phyloP scores from a whole-genome alignment of 2,888 invertebrate genomes.

The Conchocele bisecta region DNA sequence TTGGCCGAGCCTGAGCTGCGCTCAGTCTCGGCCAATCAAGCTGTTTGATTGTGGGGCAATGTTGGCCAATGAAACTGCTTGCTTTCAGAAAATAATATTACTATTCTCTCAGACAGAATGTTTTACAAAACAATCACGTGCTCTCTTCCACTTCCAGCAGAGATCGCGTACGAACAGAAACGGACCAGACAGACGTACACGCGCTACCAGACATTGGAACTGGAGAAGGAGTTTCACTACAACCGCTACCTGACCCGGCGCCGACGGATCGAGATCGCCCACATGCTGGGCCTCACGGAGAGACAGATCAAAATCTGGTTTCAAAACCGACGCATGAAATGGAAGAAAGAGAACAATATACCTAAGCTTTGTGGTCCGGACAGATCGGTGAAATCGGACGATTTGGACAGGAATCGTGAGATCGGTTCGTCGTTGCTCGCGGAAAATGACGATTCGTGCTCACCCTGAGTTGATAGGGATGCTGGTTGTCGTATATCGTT shows the following conservation, averaged over 20 bases:
- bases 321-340: constrained; percentile 99
- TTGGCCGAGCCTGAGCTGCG: too few species aligned
- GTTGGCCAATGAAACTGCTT: too few species aligned
- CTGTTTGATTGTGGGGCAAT: too few species aligned
- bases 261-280: constrained; percentile 98
- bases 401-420: constrained; percentile 52
- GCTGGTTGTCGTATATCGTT: too few species aligned
- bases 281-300: constrained; percentile 97
- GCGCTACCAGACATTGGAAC: constrained; percentile 97
- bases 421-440: constrained; percentile 46
- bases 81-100: too few species aligned
- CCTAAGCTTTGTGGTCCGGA: constrained; percentile 77
- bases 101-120: too few species aligned
- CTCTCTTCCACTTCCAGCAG: constrained; percentile 64
- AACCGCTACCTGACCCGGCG: constrained; percentile 98
- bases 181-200: constrained; percentile 98
- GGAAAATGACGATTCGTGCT: constrained; percentile 62
- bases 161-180: constrained; percentile 88
- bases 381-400: constrained; percentile 65
- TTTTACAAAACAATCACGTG: too few species aligned
- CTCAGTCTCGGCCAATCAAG: too few species aligned
- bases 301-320: constrained; percentile 90
- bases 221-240: constrained; percentile 99
- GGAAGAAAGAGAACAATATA: constrained; percentile 83
- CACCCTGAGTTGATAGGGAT: too few species aligned